phyloP scores from a whole-genome alignment of 2,797 vertebrate genomes.

The Mormyrops attenuatus region DNA sequence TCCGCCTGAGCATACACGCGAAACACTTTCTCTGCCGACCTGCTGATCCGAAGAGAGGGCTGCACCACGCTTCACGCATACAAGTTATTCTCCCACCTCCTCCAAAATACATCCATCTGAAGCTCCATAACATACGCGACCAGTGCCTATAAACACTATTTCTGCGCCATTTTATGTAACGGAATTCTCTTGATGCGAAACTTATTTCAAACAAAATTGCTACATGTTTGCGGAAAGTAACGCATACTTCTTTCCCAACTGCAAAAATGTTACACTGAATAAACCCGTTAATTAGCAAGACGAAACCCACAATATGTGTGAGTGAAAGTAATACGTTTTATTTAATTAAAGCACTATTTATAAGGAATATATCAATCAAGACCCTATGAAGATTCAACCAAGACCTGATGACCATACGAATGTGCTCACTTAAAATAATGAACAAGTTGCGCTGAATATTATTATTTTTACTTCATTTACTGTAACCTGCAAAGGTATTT shows the following conservation, averaged over 20 bases:
- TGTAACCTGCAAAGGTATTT: not conserved
- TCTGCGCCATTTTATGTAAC: conserved; percentile 30
- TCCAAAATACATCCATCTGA: not conserved
- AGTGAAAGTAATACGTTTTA: not conserved
- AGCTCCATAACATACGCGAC: not conserved
- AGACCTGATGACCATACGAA: not conserved
- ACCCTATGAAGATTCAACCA: not conserved
- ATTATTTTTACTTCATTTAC: not conserved
- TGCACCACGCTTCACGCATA: not conserved
- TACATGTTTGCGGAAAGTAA: conserved; percentile 41
- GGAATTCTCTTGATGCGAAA: not conserved
- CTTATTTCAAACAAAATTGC: conserved; percentile 17
- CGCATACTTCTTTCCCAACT: not conserved
- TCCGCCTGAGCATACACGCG: not conserved
- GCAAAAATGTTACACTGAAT: conserved; percentile 17
- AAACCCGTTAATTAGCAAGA: conserved; percentile 25
- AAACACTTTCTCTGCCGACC: not conserved
- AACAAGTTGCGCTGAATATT: not conserved
- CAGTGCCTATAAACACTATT: conserved; percentile 21
- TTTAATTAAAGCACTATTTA: not conserved
- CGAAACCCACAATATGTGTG: not conserved
- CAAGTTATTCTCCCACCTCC: not conserved
- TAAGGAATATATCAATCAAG: not conserved
- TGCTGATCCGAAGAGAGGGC: not conserved
- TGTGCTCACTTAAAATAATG: not conserved